phyloP scores from a whole-genome alignment of 2,888 invertebrate species.

The Stratiomys singularior region DNA sequence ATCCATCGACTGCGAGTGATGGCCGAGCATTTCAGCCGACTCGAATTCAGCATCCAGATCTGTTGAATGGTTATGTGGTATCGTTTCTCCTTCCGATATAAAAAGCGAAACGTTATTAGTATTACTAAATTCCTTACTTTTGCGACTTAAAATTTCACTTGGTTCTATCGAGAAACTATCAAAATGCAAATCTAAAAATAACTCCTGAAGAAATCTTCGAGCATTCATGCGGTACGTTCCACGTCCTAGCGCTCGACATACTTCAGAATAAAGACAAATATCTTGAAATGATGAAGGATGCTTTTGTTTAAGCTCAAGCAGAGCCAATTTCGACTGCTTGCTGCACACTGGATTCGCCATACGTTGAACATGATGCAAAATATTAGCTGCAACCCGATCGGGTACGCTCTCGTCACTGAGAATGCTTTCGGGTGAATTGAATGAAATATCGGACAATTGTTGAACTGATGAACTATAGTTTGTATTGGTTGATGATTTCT shows the following conservation, averaged over 20 bases:
- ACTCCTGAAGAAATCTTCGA: slow-evolving; percentile 89
- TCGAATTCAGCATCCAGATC: neutral
- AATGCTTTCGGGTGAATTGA: slow-evolving; percentile 65
- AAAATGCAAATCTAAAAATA: slow-evolving; percentile 87
- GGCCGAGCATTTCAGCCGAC: neutral
- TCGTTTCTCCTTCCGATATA: slow-evolving; percentile 26
- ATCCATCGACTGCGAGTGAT: neutral
- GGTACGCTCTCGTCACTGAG: slow-evolving; percentile 63
- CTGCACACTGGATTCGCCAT: slow-evolving; percentile 83
- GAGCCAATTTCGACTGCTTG: slow-evolving; percentile 82
- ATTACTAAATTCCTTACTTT: slow-evolving; percentile 55
- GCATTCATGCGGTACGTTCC: slow-evolving; percentile 85
- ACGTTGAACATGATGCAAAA: slow-evolving; percentile 78
- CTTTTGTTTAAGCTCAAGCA: slow-evolving; percentile 79
- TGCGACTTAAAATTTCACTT: slow-evolving; percentile 65
- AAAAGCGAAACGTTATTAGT: slow-evolving; percentile 38
- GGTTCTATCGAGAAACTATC: slow-evolving; percentile 71
- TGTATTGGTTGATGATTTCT: slow-evolving; percentile 48
- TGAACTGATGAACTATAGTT: slow-evolving; percentile 57
- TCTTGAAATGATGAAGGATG: slow-evolving; percentile 82
- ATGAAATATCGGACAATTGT: slow-evolving; percentile 61
- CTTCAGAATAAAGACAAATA: slow-evolving; percentile 92
- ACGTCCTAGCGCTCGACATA: slow-evolving; percentile 80
- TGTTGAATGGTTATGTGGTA: neutral
- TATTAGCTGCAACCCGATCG: slow-evolving; percentile 63